These are phyloP conservation scores for Trichonephila inaurata DNA, from an alignment of 1,140 invertebrate genomes.

Conservation along the genomic window DNA sequence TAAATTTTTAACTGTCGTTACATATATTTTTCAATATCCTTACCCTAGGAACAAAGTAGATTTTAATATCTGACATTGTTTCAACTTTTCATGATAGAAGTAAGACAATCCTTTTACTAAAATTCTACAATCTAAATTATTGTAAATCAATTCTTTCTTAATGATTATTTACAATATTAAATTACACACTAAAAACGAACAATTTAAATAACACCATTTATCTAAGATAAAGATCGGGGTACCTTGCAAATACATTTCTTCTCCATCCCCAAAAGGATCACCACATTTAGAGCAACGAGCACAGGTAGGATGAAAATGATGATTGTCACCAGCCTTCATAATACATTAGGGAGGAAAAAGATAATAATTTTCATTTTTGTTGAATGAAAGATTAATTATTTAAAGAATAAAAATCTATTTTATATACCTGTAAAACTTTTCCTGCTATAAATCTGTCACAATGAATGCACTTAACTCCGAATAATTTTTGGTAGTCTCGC, in stretches of 20 bases:
- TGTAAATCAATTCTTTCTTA: too few species aligned
- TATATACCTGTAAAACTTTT: conserved; percentile 87
- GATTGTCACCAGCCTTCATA: conserved; percentile 91
- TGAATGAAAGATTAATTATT: not conserved
- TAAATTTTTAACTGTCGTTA: too few species aligned
- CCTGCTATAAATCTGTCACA: conserved; percentile 96
- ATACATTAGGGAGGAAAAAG: not conserved
- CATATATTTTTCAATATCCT: too few species aligned
- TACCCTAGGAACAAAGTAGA: too few species aligned
- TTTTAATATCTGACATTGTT: too few species aligned
- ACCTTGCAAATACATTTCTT: conserved; percentile 98
- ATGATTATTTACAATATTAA: not conserved
- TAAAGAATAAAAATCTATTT: conserved; percentile 2
- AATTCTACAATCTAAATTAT: too few species aligned
- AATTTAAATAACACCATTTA: not conserved
- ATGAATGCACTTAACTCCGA: conserved; percentile 97
- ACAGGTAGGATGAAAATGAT: conserved; percentile 99
- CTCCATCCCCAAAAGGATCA: conserved; percentile 97
- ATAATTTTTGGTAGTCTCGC: conserved; percentile 93
- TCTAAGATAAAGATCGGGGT: not conserved
- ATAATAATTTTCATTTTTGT: too few species aligned
- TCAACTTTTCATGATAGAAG: too few species aligned
- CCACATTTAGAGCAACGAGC: conserved; percentile 89
- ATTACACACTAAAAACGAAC: too few species aligned
- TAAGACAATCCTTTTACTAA: too few species aligned